phyloP scores from a whole-genome alignment of 2,113 vertebrate genomes.

The Myodes glareolus region DNA sequence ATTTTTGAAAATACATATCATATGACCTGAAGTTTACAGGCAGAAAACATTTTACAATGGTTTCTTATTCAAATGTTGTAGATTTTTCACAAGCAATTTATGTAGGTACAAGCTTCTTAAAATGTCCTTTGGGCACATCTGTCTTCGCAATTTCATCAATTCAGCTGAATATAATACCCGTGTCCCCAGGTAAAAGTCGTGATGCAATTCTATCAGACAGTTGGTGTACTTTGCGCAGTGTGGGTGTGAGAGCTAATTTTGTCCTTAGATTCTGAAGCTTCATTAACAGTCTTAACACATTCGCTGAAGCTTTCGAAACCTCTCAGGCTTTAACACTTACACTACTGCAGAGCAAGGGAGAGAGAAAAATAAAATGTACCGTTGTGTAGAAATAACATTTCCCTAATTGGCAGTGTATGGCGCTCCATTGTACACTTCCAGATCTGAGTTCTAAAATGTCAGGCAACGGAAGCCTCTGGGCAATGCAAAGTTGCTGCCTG shows the following conservation, averaged over 20 bases:
- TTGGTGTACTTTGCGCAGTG: slow-evolving; percentile 86
- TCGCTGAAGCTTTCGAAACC: slow-evolving; percentile 86
- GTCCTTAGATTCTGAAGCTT: slow-evolving; percentile 88
- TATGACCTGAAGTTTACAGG: slow-evolving; percentile 69
- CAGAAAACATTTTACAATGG: slow-evolving; percentile 75
- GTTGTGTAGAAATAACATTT: slow-evolving; percentile 72
- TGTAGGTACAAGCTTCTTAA: slow-evolving; percentile 89
- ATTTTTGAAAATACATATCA: slow-evolving; percentile 31
- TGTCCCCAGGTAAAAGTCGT: slow-evolving; percentile 89
- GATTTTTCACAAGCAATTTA: slow-evolving; percentile 83
- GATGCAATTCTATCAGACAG: slow-evolving; percentile 89
- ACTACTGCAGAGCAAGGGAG: slow-evolving; percentile 62
- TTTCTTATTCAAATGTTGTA: slow-evolving; percentile 83
- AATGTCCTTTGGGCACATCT: slow-evolving; percentile 86
- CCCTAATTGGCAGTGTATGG: slow-evolving; percentile 60
- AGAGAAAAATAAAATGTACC: slow-evolving; percentile 64
- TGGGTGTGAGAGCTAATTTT: slow-evolving; percentile 89
- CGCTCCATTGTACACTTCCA: background rate
- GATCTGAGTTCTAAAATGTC: slow-evolving; percentile 58
- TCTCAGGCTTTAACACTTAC: slow-evolving; percentile 89
- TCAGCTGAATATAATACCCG: slow-evolving; percentile 83
- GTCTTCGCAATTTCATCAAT: slow-evolving; percentile 88
- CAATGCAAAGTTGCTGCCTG: slow-evolving; percentile 51
- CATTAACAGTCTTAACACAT: slow-evolving; percentile 91
- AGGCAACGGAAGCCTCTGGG: slow-evolving; percentile 1